Evolutionary conservation across 2,888 invertebrate genomes (phyloP).

Genomic region (Trypoxylon attenuatum): DNA sequence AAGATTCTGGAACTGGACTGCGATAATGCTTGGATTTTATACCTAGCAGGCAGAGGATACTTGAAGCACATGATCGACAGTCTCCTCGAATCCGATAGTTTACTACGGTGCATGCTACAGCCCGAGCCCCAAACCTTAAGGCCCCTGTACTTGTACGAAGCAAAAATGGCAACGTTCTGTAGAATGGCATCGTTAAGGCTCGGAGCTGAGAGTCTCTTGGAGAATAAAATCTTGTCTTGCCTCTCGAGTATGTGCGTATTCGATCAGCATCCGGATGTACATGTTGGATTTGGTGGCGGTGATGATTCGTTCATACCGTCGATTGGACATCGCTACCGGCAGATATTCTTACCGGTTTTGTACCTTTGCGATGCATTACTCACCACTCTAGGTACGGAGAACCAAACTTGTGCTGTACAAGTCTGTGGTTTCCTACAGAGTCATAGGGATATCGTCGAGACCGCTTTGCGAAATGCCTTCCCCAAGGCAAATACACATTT

Average conservation of each 20-base stretch:
- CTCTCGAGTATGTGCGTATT: slow-evolving; percentile 83
- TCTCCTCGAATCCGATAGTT: slow-evolving; percentile 84
- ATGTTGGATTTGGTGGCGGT: slow-evolving; percentile 61
- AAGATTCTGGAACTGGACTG: slow-evolving; percentile 85
- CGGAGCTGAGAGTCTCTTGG: slow-evolving; percentile 81
- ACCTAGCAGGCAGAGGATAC: slow-evolving; percentile 81
- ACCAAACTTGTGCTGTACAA: slow-evolving; percentile 88
- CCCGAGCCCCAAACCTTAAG: slow-evolving; percentile 82
- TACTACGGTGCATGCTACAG: slow-evolving; percentile 80
- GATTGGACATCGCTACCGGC: slow-evolving; percentile 84
- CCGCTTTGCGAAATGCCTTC: slow-evolving; percentile 83
- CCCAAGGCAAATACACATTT: slow-evolving; percentile 81
- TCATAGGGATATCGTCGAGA: slow-evolving; percentile 88
- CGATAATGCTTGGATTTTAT: slow-evolving; percentile 80
- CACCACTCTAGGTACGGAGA: slow-evolving; percentile 88
- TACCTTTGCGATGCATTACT: slow-evolving; percentile 88
- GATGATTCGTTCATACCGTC: slow-evolving; percentile 78
- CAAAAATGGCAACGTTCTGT: slow-evolving; percentile 87
- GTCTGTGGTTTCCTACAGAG: slow-evolving; percentile 87
- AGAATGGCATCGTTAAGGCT: slow-evolving; percentile 81
- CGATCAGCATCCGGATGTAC: slow-evolving; percentile 83
- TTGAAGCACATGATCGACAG: slow-evolving; percentile 89
- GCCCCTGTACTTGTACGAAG: slow-evolving; percentile 89
- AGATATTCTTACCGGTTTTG: slow-evolving; percentile 88
- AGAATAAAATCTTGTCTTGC: slow-evolving; percentile 78